Evolutionary conservation across 92 coral and sea anemone species (phyloP).

Genomic region (Epizoanthus scotinus): DNA sequence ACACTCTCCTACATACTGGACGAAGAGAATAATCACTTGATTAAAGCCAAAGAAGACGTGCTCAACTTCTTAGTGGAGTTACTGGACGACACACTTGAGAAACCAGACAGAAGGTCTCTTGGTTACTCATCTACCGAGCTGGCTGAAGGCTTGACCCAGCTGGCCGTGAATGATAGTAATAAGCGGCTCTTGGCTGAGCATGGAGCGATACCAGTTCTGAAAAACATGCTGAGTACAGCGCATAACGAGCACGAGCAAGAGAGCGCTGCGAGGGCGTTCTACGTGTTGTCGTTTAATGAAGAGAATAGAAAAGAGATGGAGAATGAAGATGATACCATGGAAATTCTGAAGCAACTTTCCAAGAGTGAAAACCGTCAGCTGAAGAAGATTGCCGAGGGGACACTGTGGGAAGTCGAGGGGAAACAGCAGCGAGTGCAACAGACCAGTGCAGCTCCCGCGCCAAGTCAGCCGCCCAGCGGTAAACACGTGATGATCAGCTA

Average conservation of each 20-base stretch:
- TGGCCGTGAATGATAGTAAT: constrained; percentile 76
- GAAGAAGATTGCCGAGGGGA: constrained; percentile 66
- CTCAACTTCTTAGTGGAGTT: constrained; percentile 52
- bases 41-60: constrained; percentile 34
- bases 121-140: constrained; percentile 70
- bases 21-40: constrained; percentile 24
- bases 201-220: constrained; percentile 69
- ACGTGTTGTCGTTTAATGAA: constrained; percentile 73
- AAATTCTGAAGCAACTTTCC: constrained; percentile 46
- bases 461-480: background rate
- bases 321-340: constrained; percentile 31
- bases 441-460: background rate
- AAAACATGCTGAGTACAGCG: constrained; percentile 58
- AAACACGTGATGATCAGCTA: constrained; percentile 85
- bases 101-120: constrained; percentile 37
- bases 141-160: constrained; percentile 78
- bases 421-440: constrained; percentile 52
- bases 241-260: constrained; percentile 51
- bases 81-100: constrained; percentile 43
- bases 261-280: constrained; percentile 53
- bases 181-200: constrained; percentile 64
- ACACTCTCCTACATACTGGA: constrained; percentile 28
- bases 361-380: constrained; percentile 42
- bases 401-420: constrained; percentile 75
- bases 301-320: constrained; percentile 59